These are phyloP conservation scores for Caenorhabditis latens DNA, from an alignment of 1,140 invertebrate species.

Conservation along the genomic window DNA sequence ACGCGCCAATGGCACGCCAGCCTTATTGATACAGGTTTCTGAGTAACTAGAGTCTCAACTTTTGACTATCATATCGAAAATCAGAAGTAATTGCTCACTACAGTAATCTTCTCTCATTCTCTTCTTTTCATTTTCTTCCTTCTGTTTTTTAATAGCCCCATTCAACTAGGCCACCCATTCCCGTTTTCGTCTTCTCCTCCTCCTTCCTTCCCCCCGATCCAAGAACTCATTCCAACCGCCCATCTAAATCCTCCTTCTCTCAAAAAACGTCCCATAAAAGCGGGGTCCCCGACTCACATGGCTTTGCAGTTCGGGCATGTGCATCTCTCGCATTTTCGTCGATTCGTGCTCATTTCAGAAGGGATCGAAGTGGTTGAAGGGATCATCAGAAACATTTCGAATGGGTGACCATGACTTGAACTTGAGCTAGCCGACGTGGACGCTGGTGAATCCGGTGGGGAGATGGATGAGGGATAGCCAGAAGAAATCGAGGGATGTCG, in stretches of 20 bases:
- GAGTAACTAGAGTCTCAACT: too few species aligned
- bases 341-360: background rate
- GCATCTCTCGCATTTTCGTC: constrained; percentile 33
- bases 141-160: constrained; percentile 9
- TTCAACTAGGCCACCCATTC: constrained; percentile 24
- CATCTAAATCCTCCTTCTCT: too few species aligned
- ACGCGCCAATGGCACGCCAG: too few species aligned
- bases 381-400: background rate
- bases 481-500: background rate
- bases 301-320: constrained; percentile 47
- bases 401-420: background rate
- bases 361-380: background rate
- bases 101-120: background rate
- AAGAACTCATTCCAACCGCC: too few species aligned
- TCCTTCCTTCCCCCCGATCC: too few species aligned
- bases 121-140: background rate
- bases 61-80: too few species aligned
- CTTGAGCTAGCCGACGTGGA: constrained; percentile 6
- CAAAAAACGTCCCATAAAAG: too few species aligned
- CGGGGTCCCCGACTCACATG: constrained; percentile 9
- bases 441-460: constrained; percentile 6
- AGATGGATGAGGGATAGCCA: background rate
- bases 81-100: background rate
- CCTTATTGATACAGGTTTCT: too few species aligned
- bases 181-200: background rate